Conservation (phyloP, 2,113 vertebrate genomes). For the Pseudorasbora parva region DNA sequence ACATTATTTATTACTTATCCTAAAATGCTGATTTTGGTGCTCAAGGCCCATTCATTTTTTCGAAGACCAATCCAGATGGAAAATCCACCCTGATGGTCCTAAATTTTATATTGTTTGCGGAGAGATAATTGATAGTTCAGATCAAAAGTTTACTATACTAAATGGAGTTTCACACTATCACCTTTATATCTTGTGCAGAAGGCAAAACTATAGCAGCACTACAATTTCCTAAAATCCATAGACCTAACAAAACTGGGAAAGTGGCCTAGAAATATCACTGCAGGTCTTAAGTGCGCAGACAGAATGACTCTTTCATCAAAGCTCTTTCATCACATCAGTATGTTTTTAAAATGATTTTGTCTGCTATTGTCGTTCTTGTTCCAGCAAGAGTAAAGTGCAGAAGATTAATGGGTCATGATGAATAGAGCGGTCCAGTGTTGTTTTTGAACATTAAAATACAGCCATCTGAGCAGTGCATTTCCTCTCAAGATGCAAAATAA, state of each 20-base stretch:
- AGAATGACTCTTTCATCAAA: neutral
- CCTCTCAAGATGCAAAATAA: conserved; percentile 17
- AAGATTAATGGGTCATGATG: conserved; percentile 3
- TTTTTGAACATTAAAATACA: conserved; percentile 11
- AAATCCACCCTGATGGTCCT: neutral
- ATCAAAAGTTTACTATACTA: neutral
- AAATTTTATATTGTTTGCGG: neutral
- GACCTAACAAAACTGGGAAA: neutral
- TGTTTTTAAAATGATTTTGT: conserved; percentile 16
- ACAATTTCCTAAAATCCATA: neutral
- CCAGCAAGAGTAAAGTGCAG: neutral
- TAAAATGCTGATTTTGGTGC: neutral
- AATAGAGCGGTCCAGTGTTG: conserved; percentile 1
- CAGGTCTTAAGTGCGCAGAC: neutral
- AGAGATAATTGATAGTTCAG: neutral
- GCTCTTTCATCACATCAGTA: conserved; percentile 20
- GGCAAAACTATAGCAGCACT: neutral
- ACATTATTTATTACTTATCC: neutral
- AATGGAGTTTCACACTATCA: neutral
- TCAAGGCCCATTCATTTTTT: neutral
- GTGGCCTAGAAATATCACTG: neutral
- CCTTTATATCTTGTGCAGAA: neutral
- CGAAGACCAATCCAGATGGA: too few relatives aligned
- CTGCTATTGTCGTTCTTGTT: conserved; percentile 10
- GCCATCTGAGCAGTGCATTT: neutral